A percentile compares a stretch with the other conserved stretches of the same genome.
These are phyloP conservation scores for Chrosomus eos DNA, from an alignment of 2,797 vertebrate genomes.

Conservation along the genomic window DNA sequence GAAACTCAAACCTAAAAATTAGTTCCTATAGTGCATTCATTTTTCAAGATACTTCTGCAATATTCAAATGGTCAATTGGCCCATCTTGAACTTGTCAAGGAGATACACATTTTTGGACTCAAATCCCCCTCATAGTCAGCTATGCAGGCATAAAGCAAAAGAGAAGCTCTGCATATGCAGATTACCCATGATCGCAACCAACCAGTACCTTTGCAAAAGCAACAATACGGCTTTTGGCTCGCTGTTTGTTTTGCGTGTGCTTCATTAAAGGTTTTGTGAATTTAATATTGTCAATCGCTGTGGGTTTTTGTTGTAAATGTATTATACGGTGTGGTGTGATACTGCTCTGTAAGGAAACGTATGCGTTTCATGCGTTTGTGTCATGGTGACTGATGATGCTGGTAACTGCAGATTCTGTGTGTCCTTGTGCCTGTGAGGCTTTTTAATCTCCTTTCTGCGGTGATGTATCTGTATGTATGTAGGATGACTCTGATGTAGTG, in stretches of 20 bases:
- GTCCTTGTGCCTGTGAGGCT: constrained; percentile 21
- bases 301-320: constrained; percentile 5
- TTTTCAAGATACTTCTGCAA: neutral
- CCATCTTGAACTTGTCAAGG: neutral
- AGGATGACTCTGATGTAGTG: constrained; percentile 22
- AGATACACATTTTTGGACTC: neutral
- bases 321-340: neutral
- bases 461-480: constrained; percentile 13
- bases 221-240: neutral
- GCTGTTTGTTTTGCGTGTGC: constrained; percentile 2
- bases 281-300: neutral
- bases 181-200: neutral
- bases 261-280: constrained; percentile 1
- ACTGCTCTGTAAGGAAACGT: neutral
- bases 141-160: neutral
- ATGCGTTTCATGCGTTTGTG: neutral
- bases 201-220: constrained; percentile 10
- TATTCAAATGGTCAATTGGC: neutral
- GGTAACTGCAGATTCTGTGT: constrained; percentile 10
- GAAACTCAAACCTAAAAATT: neutral
- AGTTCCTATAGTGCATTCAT: neutral
- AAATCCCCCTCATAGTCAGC: constrained; percentile 42
- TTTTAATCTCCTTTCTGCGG: neutral
- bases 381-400: constrained; percentile 12
- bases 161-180: neutral